phyloP scores from a whole-genome alignment of 2,113 vertebrate species.

The Callaeas wilsoni region DNA sequence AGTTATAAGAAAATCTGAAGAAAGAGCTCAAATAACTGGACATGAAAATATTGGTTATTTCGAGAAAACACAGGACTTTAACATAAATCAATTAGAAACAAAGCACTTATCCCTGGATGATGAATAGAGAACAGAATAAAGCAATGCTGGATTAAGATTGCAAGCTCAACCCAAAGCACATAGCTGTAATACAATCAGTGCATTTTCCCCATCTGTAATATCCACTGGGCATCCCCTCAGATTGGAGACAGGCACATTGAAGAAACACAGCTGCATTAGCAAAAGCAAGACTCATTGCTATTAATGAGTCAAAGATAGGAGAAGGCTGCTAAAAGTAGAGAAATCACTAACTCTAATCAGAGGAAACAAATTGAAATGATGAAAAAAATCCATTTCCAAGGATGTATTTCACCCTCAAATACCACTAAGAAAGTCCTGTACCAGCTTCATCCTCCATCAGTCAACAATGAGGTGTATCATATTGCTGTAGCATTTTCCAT shows the following conservation, averaged over 20 bases:
- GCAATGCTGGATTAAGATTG: slow-evolving; percentile 17
- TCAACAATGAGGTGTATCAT: slow-evolving; percentile 59
- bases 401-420: slow-evolving; percentile 42
- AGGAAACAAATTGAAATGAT: background rate
- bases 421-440: slow-evolving; percentile 65
- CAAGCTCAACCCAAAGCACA: slow-evolving; percentile 19
- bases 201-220: background rate
- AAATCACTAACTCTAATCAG: slow-evolving; percentile 24
- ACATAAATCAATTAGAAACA: slow-evolving; percentile 25
- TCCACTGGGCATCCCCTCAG: background rate
- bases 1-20: slow-evolving; percentile 54
- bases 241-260: slow-evolving; percentile 1
- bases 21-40: slow-evolving; percentile 36
- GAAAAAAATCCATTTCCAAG: background rate
- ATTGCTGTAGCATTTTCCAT: slow-evolving; percentile 53
- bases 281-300: slow-evolving; percentile 64
- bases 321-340: slow-evolving; percentile 79
- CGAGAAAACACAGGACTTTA: background rate
- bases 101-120: slow-evolving; percentile 25
- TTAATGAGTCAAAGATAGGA: slow-evolving; percentile 65
- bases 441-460: slow-evolving; percentile 44
- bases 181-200: background rate
- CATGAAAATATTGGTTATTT: slow-evolving; percentile 27
- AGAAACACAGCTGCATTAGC: slow-evolving; percentile 22
- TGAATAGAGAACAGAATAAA: slow-evolving; percentile 40